Percentiles rank a stretch among this genome's conserved stretches.
Evolutionary conservation across 2,888 invertebrate genomes (phyloP).

Genomic region (Synergus laeviventris): DNA sequence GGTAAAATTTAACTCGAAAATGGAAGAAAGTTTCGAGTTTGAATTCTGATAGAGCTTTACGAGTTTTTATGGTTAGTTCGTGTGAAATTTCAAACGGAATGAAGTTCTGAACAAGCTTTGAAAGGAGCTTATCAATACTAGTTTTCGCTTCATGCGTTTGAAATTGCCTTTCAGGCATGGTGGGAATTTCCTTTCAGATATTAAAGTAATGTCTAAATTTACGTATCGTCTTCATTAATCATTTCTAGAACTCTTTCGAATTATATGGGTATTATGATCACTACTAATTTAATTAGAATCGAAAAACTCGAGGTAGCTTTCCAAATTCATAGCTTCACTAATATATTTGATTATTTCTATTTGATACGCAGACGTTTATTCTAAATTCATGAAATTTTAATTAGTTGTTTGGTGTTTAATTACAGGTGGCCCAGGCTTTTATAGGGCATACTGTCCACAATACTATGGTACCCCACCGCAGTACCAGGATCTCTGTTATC

Average conservation of each 20-base stretch:
- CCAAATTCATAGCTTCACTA: background rate
- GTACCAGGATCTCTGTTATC: constrained; percentile 78
- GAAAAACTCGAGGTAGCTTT: background rate
- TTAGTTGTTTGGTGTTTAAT: constrained; percentile 9
- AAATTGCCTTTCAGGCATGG: constrained; percentile 21
- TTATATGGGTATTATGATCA: background rate
- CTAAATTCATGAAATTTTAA: background rate
- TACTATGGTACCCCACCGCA: constrained; percentile 77
- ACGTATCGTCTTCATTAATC: background rate
- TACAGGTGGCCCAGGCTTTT: constrained; percentile 72
- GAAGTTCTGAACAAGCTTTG: constrained; percentile 31
- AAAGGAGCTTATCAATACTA: constrained; percentile 30
- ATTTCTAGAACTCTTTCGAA: background rate
- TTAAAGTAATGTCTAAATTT: constrained; percentile 19
- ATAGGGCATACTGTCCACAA: constrained; percentile 76
- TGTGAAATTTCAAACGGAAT: constrained; percentile 21
- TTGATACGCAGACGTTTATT: background rate
- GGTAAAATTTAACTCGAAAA: background rate
- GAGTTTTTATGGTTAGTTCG: constrained; percentile 24
- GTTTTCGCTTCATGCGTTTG: constrained; percentile 24
- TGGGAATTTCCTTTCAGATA: background rate
- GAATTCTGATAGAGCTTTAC: constrained; percentile 21
- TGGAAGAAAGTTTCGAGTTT: constrained; percentile 10
- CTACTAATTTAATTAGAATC: background rate
- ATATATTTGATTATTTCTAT: background rate